Base-by-base conservation (phyloP, 2,113 vertebrate genomes). In the Xenus cinereus region DNA sequence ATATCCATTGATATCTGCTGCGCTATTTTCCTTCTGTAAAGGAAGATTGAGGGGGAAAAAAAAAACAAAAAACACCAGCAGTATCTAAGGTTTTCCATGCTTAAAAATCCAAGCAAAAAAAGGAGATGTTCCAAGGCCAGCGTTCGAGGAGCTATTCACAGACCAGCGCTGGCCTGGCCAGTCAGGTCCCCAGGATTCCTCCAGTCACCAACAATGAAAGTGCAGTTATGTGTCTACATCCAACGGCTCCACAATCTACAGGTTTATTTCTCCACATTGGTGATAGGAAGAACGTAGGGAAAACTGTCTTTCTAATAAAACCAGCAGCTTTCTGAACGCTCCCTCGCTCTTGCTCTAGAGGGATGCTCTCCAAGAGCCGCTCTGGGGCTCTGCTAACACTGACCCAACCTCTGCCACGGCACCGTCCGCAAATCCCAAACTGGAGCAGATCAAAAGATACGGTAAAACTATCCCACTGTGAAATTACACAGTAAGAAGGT, bases 1-100 rank as follows among this genome's bases (percentile, higher is more conserved):
- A 30, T 0, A 37, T 13, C 24, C 15, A 33, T 20, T 46, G 66
- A 22, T 24, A 37, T 27, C 14, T 63, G 62, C 63, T 59, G 46
- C 12, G 30, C 27, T 30, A 26, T 23, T 13, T 67, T 39, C 7
- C 35, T 77, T 45, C 35, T n/a, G 5, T 28, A 57, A 35, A 73
- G 43, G 48, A 71, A 54, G 28, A n/a, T 0, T 14, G 4, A 8
- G 3, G 4, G 4, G 1, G 41, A 13, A 15, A 15, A 8, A 12
- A 35, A 20, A 57, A 51, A 19, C 43, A 7, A 20, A 46, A 20
- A 28, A 60, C 50, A 51, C n/a, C 23, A 51, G 10, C 8, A 75
- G 32, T n/a, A 37, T 32, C 27, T 27, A 32, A 45, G 39, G 20
- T 83, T 54, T 83, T 16, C 21, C 51, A 37, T n/a, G 26, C 21